Conservation (phyloP, 2,797 vertebrate genomes). For the Eupleurogrammus muticus region DNA sequence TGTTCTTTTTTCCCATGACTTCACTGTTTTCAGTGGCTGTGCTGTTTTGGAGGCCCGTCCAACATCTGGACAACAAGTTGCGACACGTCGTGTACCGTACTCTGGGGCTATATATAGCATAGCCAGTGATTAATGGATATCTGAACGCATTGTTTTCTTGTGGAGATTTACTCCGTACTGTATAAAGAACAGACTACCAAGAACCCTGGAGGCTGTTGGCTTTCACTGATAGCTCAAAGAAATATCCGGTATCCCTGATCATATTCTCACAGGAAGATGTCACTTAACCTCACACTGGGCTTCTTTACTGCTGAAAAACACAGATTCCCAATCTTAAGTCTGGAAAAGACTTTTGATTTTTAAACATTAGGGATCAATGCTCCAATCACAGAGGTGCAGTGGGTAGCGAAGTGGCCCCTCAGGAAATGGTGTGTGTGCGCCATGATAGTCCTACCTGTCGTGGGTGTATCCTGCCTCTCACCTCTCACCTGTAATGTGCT, state of each 20-base stretch:
- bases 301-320: background rate
- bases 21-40: constrained; percentile 44
- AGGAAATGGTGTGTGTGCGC: no score
- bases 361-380: no score
- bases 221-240: background rate
- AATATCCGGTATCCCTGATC: constrained; percentile 7
- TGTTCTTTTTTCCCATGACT: constrained; percentile 60
- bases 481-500: no score
- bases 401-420: no score
- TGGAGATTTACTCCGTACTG: background rate
- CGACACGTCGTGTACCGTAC: constrained; percentile 36
- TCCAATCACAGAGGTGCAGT: no score
- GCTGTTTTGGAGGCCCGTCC: constrained; percentile 28
- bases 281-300: background rate
- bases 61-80: constrained; percentile 43
- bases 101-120: constrained; percentile 32
- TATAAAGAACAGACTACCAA: background rate
- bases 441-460: no score
- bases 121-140: background rate
- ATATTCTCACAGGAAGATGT: background rate
- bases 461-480: no score
- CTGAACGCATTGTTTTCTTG: constrained; percentile 13
- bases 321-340: no score
- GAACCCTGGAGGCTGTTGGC: background rate
- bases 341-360: no score